Evolutionary conservation across 2,888 invertebrate genomes (phyloP).

Genomic region (Athalia cordata): DNA sequence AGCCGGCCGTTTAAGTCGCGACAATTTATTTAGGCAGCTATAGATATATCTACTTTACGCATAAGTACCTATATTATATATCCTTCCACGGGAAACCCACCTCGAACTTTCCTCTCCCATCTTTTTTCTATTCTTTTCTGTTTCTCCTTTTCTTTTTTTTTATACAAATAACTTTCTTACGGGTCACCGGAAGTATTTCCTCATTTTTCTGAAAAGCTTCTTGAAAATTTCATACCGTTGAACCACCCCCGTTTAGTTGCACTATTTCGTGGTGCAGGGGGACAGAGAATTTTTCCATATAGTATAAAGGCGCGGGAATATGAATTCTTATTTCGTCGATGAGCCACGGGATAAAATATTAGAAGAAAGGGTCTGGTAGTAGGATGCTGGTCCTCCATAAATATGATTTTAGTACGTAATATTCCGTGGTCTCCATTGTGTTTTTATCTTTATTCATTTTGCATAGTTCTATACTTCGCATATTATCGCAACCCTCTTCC

Average conservation of each 20-base stretch:
- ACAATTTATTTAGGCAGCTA: slow-evolving; percentile 30
- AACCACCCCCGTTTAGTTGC: neutral
- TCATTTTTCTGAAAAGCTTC: slow-evolving; percentile 25
- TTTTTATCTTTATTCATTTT: slow-evolving; percentile 67
- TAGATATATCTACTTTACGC: neutral
- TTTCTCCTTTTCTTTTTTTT: neutral
- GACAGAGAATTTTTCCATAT: slow-evolving; percentile 27
- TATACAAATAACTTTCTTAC: neutral
- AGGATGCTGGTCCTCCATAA: slow-evolving; percentile 56
- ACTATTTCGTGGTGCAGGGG: neutral
- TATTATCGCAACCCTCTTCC: slow-evolving; percentile 29
- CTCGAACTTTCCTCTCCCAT: neutral
- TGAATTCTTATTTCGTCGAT: slow-evolving; percentile 69
- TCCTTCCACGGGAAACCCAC: neutral
- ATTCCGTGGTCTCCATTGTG: slow-evolving; percentile 61
- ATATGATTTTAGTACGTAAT: slow-evolving; percentile 67
- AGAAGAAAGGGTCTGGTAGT: slow-evolving; percentile 49
- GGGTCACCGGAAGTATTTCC: slow-evolving; percentile 19
- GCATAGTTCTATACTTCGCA: slow-evolving; percentile 61
- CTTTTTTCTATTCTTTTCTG: neutral
- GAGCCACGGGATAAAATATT: slow-evolving; percentile 70
- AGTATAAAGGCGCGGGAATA: slow-evolving; percentile 55
- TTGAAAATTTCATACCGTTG: slow-evolving; percentile 42
- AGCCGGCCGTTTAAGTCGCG: slow-evolving; percentile 34
- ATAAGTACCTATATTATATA: neutral